These are phyloP conservation scores for Pyrgilauda ruficollis DNA, from an alignment of 2,113 vertebrate species.

Conservation along the genomic window DNA sequence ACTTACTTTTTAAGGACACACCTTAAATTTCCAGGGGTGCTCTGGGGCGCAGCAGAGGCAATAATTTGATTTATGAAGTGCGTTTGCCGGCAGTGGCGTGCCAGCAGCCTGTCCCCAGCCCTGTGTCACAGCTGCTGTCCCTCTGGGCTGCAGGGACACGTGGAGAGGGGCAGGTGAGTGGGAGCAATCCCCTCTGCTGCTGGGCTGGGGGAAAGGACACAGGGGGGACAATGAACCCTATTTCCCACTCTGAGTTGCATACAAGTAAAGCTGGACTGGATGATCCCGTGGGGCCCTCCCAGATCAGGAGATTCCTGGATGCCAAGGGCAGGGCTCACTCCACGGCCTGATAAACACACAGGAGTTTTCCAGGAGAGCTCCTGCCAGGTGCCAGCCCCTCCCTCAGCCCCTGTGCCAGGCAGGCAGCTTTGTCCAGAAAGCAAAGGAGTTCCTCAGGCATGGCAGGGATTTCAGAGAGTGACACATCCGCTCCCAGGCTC, in stretches of 20 bases:
- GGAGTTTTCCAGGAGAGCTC: neutral
- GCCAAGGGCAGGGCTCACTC: rapidly evolving
- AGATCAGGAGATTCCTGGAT: neutral
- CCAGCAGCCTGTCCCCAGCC: neutral
- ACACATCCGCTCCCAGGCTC: neutral
- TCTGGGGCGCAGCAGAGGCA: neutral
- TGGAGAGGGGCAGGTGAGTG: neutral
- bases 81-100: neutral
- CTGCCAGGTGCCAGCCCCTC: neutral
- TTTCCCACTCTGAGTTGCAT: rapidly evolving
- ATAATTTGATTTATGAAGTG: neutral
- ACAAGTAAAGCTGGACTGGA: rapidly evolving
- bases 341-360: neutral
- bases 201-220: neutral
- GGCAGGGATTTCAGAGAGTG: neutral
- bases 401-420: neutral
- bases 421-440: neutral
- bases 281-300: neutral
- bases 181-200: neutral
- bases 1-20: neutral
- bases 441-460: neutral
- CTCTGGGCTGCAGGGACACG: neutral
- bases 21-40: neutral
- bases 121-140: neutral
- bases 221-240: neutral